These are phyloP conservation scores for Chamaea fasciata DNA, from an alignment of 2,113 vertebrate species.

Conservation along the genomic window DNA sequence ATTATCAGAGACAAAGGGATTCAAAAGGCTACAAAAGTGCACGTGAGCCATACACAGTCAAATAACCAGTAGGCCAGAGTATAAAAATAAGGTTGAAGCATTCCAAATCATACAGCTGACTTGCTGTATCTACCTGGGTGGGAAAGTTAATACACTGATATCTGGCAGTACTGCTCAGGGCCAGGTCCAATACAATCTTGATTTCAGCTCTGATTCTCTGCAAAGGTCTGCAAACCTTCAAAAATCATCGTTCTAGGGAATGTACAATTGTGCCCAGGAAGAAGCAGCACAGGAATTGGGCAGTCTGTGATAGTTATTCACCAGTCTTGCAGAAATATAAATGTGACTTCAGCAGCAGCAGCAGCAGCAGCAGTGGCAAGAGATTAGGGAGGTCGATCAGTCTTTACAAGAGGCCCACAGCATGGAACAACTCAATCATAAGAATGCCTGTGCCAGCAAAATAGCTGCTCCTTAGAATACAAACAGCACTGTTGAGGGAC, in stretches of 20 bases:
- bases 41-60: background rate
- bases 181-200: background rate
- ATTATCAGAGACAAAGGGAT: background rate
- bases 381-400: background rate
- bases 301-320: background rate
- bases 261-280: background rate
- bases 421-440: background rate
- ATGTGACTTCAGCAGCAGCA: background rate
- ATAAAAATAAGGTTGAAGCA: background rate
- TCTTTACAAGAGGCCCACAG: background rate
- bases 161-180: background rate
- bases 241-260: background rate
- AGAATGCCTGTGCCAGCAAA: background rate
- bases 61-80: background rate
- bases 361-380: background rate
- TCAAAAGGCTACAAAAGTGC: background rate
- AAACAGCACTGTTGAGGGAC: background rate
- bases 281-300: background rate
- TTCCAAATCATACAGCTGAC: background rate
- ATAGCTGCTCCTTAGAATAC: background rate
- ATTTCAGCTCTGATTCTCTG: background rate
- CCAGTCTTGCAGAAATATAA: background rate
- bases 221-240: background rate
- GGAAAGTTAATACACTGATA: background rate
- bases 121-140: background rate